Evolutionary conservation across 2,888 invertebrate genomes (phyloP).

Genomic region (Linyphia triangularis): DNA sequence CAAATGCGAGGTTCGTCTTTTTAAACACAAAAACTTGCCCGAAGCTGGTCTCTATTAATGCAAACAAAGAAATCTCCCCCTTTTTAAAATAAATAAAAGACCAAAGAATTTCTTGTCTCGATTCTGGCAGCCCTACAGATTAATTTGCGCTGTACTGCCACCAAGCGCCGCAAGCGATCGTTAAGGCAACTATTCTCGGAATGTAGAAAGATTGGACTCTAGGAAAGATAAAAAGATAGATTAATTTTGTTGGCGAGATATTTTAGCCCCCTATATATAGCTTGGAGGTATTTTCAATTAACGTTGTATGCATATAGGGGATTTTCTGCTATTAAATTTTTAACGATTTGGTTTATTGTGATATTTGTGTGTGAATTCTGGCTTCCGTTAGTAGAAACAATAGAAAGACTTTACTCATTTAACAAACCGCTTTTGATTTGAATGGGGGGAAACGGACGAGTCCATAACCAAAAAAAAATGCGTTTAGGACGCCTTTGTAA

Average conservation of each 20-base stretch:
- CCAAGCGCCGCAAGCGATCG: slow-evolving; percentile 66
- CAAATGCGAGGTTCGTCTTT: slow-evolving; percentile 1
- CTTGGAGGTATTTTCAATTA: slow-evolving; percentile 70
- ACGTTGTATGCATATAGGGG: slow-evolving; percentile 60
- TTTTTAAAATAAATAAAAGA: slow-evolving; percentile 55
- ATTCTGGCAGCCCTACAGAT: slow-evolving; percentile 66
- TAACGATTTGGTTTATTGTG: neutral
- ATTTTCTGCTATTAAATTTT: slow-evolving; percentile 58
- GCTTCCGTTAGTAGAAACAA: slow-evolving; percentile 2
- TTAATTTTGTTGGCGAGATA: slow-evolving; percentile 70
- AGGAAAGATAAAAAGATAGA: slow-evolving; percentile 53
- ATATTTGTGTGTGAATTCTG: slow-evolving; percentile 18
- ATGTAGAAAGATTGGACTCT: slow-evolving; percentile 61
- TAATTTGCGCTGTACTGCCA: slow-evolving; percentile 61
- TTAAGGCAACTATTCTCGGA: slow-evolving; percentile 72
- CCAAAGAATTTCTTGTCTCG: slow-evolving; percentile 65
- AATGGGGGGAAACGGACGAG: too few relatives aligned
- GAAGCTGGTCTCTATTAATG: slow-evolving; percentile 32
- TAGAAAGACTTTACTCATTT: too few relatives aligned
- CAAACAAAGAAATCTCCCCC: slow-evolving; percentile 37
- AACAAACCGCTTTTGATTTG: too few relatives aligned
- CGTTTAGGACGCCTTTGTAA: too few relatives aligned
- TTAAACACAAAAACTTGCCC: slow-evolving; percentile 16
- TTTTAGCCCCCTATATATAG: slow-evolving; percentile 59
- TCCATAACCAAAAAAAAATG: too few relatives aligned